These are phyloP conservation scores for Bos javanicus DNA, from an alignment of 2,113 vertebrate genomes.

Conservation along the genomic window DNA sequence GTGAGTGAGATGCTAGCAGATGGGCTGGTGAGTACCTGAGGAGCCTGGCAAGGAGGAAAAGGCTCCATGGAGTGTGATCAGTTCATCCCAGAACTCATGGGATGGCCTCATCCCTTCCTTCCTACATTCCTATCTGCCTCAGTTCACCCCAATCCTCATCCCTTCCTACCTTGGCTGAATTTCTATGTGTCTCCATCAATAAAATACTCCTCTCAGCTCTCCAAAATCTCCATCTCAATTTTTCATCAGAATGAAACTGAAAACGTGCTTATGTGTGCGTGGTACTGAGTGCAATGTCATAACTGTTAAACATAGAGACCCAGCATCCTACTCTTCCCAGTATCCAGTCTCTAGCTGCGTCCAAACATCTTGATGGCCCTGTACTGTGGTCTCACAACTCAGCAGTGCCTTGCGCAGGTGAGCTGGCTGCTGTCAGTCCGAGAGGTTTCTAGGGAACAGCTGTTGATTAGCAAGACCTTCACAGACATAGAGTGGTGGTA, in stretches of 20 bases:
- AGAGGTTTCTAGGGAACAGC: background rate
- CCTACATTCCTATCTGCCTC: background rate
- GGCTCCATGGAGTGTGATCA: rapidly evolving
- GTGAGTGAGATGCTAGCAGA: background rate
- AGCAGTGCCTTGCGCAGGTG: background rate
- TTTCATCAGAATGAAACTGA: background rate
- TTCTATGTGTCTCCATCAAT: background rate
- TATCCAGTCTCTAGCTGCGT: background rate
- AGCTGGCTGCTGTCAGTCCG: background rate
- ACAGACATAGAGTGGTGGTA: background rate
- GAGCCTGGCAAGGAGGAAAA: background rate
- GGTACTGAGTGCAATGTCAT: background rate
- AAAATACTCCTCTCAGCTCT: background rate
- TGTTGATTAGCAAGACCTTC: background rate
- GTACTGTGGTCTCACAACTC: background rate
- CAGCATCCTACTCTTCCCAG: background rate
- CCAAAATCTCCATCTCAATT: background rate
- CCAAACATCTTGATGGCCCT: background rate
- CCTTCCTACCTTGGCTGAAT: background rate
- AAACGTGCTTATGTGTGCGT: background rate
- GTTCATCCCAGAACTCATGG: background rate
- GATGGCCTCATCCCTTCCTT: background rate
- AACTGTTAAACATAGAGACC: background rate
- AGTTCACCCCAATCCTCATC: background rate
- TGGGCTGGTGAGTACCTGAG: background rate